Evolutionary conservation across 1,140 invertebrate species (phyloP).

Genomic region (Oscheius sp.): DNA sequence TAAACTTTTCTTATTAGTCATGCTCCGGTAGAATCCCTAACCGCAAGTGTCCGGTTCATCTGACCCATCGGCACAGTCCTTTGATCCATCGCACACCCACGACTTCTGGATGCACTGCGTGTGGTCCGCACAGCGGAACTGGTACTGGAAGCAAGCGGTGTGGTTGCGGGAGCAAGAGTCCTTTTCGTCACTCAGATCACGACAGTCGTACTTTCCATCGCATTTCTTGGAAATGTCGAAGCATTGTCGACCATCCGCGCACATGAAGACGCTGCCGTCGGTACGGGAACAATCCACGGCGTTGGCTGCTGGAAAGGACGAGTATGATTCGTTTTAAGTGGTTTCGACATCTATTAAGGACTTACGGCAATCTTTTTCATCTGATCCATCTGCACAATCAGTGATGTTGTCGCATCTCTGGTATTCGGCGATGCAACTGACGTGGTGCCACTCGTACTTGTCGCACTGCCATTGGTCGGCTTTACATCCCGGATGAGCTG

Average conservation of each 20-base stretch:
- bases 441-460: constrained; percentile 66
- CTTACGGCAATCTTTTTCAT: constrained; percentile 87
- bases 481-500: constrained; percentile 60
- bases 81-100: constrained; percentile 54
- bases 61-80: constrained; percentile 71
- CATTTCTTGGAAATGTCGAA: constrained; percentile 81
- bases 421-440: constrained; percentile 83
- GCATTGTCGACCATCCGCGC: constrained; percentile 65
- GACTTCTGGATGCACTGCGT: constrained; percentile 76
- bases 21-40: constrained; percentile 63
- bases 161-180: constrained; percentile 67
- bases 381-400: constrained; percentile 88
- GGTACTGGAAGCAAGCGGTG: constrained; percentile 76
- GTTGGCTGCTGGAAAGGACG: constrained; percentile 39
- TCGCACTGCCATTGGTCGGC: constrained; percentile 60
- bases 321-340: background rate
- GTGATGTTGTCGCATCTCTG: constrained; percentile 85
- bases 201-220: constrained; percentile 77
- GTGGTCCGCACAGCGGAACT: constrained; percentile 81
- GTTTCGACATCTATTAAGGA: constrained; percentile 1
- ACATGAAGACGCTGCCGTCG: constrained; percentile 67
- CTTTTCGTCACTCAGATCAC: constrained; percentile 80
- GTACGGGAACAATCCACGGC: constrained; percentile 51
- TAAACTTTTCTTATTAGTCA: constrained; percentile 58
- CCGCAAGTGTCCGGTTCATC: constrained; percentile 78